A percentile compares a stretch with the other conserved stretches of the same genome.
phyloP scores from a whole-genome alignment of 2,888 invertebrate species.

The Agrypnus murinus region DNA sequence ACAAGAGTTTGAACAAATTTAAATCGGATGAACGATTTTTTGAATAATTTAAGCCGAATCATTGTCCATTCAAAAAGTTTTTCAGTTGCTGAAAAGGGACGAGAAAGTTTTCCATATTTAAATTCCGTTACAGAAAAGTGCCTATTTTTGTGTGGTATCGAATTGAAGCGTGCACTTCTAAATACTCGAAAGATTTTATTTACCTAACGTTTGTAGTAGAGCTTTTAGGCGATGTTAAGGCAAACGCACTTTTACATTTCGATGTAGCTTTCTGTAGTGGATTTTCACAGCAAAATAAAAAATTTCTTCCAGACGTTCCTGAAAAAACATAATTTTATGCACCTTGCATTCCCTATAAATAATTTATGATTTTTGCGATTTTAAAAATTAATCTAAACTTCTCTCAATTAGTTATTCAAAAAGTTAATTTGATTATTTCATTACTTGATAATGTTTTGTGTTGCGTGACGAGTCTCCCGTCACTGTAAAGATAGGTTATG shows the following conservation, averaged over 20 bases:
- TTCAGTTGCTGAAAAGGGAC: constrained; percentile 29
- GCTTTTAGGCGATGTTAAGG: constrained; percentile 39
- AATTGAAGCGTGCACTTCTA: constrained; percentile 41
- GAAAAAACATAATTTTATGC: constrained; percentile 2
- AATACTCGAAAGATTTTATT: constrained; percentile 44
- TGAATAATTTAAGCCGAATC: constrained; percentile 32
- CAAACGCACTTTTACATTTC: constrained; percentile 23
- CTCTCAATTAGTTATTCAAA: not conserved
- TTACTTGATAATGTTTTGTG: constrained; percentile 4
- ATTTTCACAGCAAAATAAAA: constrained; percentile 1
- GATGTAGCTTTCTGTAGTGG: constrained; percentile 10
- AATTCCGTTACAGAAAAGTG: constrained; percentile 32
- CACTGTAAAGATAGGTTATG: constrained; percentile 29
- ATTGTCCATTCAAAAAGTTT: constrained; percentile 36
- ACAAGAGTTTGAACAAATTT: constrained; percentile 30
- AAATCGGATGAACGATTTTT: constrained; percentile 22
- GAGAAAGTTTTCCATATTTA: constrained; percentile 37
- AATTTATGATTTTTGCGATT: not conserved
- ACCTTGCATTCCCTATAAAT: constrained; percentile 8
- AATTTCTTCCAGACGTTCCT: not conserved
- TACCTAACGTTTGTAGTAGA: constrained; percentile 40
- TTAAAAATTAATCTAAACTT: not conserved
- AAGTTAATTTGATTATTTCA: constrained; percentile 15
- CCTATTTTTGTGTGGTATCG: constrained; percentile 30
- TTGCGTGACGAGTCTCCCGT: too few species aligned